Conservation (phyloP, 2,113 vertebrate species). For the Scomber colias region DNA sequence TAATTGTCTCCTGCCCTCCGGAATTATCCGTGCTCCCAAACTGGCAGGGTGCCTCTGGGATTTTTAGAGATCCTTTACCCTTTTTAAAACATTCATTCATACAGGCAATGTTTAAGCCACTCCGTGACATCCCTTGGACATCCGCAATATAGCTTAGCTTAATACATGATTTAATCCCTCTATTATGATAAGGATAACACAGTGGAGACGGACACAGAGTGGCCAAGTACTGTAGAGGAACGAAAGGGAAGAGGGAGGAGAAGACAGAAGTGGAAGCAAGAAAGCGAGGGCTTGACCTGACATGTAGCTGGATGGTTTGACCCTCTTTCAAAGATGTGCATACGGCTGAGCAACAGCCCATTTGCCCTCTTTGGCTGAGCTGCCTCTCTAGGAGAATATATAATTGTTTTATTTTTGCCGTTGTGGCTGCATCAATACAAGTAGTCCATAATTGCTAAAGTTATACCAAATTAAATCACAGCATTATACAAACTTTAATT, state of each 20-base stretch:
- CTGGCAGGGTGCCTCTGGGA: constrained; percentile 44
- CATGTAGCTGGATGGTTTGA: constrained; percentile 9
- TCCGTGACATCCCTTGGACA: constrained; percentile 48
- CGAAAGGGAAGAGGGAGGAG: background rate
- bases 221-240: background rate
- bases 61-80: constrained; percentile 44
- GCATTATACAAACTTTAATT: too few species aligned
- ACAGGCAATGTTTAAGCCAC: constrained; percentile 40
- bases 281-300: constrained; percentile 32
- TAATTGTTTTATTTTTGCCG: too few species aligned
- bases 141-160: constrained; percentile 32
- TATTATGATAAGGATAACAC: constrained; percentile 60
- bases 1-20: constrained; percentile 65
- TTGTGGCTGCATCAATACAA: too few species aligned
- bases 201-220: constrained; percentile 12
- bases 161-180: constrained; percentile 66
- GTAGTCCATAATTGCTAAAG: too few species aligned
- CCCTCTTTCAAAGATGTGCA: constrained; percentile 1
- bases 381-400: too few species aligned
- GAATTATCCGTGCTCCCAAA: constrained; percentile 29
- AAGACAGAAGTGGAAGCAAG: constrained; percentile 6
- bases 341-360: too few species aligned
- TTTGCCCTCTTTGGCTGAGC: too few species aligned
- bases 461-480: too few species aligned
- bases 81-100: constrained; percentile 56